Base-by-base conservation (phyloP, 2,113 vertebrate genomes). In the Bujurquina vittata region DNA sequence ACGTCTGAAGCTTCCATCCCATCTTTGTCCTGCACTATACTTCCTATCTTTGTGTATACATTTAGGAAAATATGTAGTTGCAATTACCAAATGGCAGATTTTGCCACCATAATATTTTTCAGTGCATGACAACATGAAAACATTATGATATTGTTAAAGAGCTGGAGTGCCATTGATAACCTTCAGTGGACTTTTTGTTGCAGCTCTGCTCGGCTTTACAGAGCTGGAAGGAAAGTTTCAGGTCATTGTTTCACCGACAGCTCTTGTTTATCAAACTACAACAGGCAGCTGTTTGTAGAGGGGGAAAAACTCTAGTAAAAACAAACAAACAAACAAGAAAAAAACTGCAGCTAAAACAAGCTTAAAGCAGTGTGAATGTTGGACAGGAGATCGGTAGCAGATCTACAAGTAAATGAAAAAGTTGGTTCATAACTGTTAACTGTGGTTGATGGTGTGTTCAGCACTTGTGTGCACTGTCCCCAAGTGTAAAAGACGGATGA, bases 401-500 rank as follows among this genome's bases (percentile, higher is more conserved):
- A 72, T 54, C 46, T 54, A 52, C 26, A 33, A 72, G 26, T 31
- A 12, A 72, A 29, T 29, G 18, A 54, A 31, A 72, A 72, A 54
- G 26, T 49, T 72, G 31, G 67, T 54, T 6, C 18, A 54, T 31
- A 72, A 72, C 1, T 8, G 18, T 18, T 1, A 54, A 33, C 54
- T 72, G 26, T 1, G 3, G 18, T 54, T 72, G 46, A 33, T 4
- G 4, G 5, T 54, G 46, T 1, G 0, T 54, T 54, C 46, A 72
- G 3, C 46, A 54, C 26, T 54, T 54, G 46, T 14, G 18, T 72
- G 26, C 1, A 1, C 26, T 33, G 0, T 54, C 46, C 52, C 18
- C 20, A 18, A 72, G 67, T 54, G 67, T 26, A 72, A 52, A 72
- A 54, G 46, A 54, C 46, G 14, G 46, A 72, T 63, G 46, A 35